These are phyloP conservation scores for Pipistrellus kuhlii DNA, from an alignment of 2,797 vertebrate species.

Conservation along the genomic window DNA sequence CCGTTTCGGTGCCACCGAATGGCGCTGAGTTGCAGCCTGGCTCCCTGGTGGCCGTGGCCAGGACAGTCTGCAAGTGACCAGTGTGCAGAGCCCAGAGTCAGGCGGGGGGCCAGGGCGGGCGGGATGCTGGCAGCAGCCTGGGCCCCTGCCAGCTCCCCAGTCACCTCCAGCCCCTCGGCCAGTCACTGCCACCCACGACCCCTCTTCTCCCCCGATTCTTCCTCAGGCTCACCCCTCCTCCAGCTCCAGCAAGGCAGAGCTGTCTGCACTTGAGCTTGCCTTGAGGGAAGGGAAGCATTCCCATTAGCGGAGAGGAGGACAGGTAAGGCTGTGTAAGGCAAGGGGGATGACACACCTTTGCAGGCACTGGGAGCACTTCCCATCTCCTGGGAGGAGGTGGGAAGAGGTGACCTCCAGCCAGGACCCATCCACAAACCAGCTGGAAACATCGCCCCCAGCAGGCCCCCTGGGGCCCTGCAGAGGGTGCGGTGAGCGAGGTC, in stretches of 20 bases:
- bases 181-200: fast-evolving
- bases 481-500: fast-evolving
- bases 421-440: background rate
- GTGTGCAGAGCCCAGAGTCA: background rate
- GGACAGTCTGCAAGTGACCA: background rate
- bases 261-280: background rate
- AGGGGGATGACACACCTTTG: background rate
- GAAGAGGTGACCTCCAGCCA: background rate
- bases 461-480: background rate
- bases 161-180: background rate
- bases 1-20: background rate
- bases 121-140: background rate
- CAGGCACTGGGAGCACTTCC: background rate
- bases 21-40: background rate
- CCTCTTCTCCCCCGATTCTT: background rate
- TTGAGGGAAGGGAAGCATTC: background rate
- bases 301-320: background rate
- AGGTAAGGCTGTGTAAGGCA: background rate
- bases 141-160: background rate
- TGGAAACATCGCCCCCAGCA: background rate
- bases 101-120: background rate
- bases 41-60: fast-evolving
- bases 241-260: background rate
- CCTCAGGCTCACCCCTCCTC: background rate
- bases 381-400: background rate